Evolutionary conservation across 2,888 invertebrate genomes (phyloP).

Genomic region (Hyppa rectilinea): DNA sequence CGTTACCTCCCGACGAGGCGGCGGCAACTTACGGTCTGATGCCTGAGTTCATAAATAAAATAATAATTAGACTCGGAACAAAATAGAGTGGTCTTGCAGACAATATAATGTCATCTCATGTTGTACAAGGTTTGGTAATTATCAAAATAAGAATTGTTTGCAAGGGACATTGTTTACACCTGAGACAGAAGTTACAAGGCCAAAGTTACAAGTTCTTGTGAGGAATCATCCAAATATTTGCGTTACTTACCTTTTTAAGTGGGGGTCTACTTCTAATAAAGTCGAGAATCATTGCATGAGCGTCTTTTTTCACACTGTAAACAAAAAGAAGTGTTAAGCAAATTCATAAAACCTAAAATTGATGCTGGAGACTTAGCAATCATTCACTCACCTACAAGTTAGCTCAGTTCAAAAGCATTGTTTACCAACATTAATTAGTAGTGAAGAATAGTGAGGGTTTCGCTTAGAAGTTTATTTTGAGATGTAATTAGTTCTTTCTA

Average conservation of each 20-base stretch:
- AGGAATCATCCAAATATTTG: background rate
- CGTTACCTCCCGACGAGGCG: slow-evolving; percentile 93
- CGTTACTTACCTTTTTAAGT: slow-evolving; percentile 94
- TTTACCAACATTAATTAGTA: background rate
- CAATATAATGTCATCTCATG: too few species aligned
- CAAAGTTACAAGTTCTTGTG: background rate
- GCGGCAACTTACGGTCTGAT: slow-evolving; percentile 95
- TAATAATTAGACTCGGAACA: background rate
- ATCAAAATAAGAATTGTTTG: too few species aligned
- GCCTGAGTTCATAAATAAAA: slow-evolving; percentile 88
- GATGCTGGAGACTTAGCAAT: slow-evolving; percentile 4
- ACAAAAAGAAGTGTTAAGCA: slow-evolving; percentile 61
- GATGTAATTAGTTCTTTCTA: too few species aligned
- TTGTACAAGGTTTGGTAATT: background rate
- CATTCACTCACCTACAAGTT: background rate
- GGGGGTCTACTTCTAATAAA: slow-evolving; percentile 99
- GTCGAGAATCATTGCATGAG: slow-evolving; percentile 98
- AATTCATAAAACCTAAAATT: too few species aligned
- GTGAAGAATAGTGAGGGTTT: background rate
- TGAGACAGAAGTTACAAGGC: too few species aligned
- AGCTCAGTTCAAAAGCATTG: too few species aligned
- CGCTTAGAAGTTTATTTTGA: too few species aligned
- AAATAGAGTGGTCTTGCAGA: background rate
- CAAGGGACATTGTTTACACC: too few species aligned
- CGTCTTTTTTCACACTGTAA: slow-evolving; percentile 96